Conservation (phyloP, 2,797 vertebrate genomes). For the Euphonia xanthogaster region DNA sequence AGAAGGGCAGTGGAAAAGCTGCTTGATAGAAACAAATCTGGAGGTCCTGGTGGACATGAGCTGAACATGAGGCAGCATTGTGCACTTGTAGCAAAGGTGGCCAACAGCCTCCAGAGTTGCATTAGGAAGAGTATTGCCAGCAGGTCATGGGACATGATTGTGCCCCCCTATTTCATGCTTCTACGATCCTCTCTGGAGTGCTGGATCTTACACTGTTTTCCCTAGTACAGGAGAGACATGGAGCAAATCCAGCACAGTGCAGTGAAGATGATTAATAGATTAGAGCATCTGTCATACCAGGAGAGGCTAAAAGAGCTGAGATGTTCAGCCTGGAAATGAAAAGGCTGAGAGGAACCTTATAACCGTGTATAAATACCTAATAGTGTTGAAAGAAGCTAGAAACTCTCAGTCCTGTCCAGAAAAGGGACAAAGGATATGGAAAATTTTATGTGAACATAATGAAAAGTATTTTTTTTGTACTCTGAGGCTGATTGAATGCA, state of each 20-base stretch:
- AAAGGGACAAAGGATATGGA: not conserved
- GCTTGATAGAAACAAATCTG: not conserved
- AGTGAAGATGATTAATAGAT: not conserved
- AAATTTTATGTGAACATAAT: not conserved
- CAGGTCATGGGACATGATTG: not conserved
- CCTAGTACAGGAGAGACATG: not conserved
- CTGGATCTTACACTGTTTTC: not conserved
- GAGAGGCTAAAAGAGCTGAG: not conserved
- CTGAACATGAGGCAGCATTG: not conserved
- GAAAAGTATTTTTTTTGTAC: not conserved
- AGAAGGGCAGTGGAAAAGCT: not conserved
- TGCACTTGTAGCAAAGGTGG: not conserved
- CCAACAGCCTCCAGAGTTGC: not conserved
- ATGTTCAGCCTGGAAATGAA: not conserved
- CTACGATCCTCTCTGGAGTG: not conserved
- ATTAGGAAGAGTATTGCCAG: not conserved
- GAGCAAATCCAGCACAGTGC: not conserved
- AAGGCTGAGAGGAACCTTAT: not conserved
- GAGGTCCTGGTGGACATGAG: not conserved
- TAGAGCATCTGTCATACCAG: not conserved
- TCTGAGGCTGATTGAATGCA: not conserved
- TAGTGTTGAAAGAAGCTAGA: not conserved
- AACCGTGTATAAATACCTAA: not conserved
- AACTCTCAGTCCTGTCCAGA: not conserved
- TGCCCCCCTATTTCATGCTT: not conserved